phyloP scores from a whole-genome alignment of 2,888 invertebrate species.

The Cephus pulcher region DNA sequence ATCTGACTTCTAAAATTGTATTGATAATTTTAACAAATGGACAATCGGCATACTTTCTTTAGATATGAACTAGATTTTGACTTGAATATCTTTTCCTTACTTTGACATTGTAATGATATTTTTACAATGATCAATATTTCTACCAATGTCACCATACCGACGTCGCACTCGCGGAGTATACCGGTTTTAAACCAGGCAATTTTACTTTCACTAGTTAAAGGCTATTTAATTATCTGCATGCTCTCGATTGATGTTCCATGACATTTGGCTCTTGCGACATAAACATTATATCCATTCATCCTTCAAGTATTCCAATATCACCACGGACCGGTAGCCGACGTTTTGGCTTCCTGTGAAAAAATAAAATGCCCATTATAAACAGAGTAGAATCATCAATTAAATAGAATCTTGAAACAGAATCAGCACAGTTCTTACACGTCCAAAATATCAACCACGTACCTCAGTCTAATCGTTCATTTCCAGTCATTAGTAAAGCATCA shows the following conservation, averaged over 20 bases:
- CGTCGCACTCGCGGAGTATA: not conserved
- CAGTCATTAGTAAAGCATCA: conserved; percentile 44
- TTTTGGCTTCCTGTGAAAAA: conserved; percentile 33
- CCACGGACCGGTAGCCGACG: conserved; percentile 38
- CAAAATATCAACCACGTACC: conserved; percentile 25
- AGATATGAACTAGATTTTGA: not conserved
- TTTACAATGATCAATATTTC: not conserved
- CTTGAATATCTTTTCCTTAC: not conserved
- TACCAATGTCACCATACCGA: no score
- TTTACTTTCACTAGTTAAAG: not conserved
- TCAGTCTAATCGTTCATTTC: conserved; percentile 41
- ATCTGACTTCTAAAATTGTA: not conserved
- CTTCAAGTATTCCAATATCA: conserved; percentile 29
- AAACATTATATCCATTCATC: not conserved
- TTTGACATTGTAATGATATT: not conserved
- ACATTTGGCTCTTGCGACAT: not conserved
- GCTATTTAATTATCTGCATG: not conserved
- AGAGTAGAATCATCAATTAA: not conserved
- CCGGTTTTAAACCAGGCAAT: not conserved
- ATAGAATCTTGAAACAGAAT: not conserved
- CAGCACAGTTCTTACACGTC: not conserved
- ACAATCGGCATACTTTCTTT: not conserved
- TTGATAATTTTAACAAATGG: not conserved
- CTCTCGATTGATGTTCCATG: not conserved
- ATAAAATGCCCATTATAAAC: conserved; percentile 10